Percentiles rank a stretch among this genome's conserved stretches.
These are phyloP conservation scores for Capreolus pygargus DNA, from an alignment of 2,113 vertebrate species.

Conservation along the genomic window DNA sequence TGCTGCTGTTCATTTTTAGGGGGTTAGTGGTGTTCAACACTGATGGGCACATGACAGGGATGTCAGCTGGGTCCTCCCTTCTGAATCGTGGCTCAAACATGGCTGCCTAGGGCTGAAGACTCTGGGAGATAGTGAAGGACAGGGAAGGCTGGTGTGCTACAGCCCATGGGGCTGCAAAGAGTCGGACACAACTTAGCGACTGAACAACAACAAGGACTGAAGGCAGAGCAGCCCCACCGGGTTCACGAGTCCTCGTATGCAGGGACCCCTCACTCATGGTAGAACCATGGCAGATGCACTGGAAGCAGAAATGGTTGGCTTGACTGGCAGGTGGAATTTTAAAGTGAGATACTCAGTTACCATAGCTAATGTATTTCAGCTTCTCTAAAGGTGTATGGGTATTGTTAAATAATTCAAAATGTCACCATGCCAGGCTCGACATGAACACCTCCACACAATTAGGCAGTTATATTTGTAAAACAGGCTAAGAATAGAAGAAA, in stretches of 20 bases:
- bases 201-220: neutral
- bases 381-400: neutral
- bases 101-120: neutral
- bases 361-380: neutral
- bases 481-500: constrained; percentile 45
- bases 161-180: neutral
- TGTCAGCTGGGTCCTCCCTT: neutral
- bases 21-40: neutral
- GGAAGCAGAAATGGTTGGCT: neutral
- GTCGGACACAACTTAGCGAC: neutral
- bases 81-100: neutral
- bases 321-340: neutral
- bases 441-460: constrained; percentile 8
- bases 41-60: neutral
- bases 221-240: neutral
- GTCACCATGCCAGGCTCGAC: neutral
- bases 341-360: neutral
- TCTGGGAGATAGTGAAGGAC: neutral
- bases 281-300: neutral
- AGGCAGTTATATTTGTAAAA: constrained; percentile 52
- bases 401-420: constrained; percentile 47
- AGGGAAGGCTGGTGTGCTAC: neutral
- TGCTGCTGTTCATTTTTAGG: neutral
- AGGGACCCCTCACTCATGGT: neutral
- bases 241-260: neutral